Evolutionary conservation across 1,140 invertebrate genomes (phyloP).

Genomic region (Zaprionus inermis): DNA sequence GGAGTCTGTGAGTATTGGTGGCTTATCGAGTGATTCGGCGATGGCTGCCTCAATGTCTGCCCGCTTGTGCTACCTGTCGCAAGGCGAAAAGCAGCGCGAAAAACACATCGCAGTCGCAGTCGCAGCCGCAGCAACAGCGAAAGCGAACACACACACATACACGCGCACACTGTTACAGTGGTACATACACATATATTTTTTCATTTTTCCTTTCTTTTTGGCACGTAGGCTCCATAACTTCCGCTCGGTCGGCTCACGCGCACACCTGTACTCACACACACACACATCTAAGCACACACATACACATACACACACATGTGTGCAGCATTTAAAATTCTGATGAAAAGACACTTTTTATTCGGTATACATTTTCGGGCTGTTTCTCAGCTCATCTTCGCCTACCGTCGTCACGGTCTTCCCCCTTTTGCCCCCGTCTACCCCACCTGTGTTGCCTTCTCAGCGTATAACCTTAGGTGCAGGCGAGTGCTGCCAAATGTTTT

Average conservation of each 20-base stretch:
- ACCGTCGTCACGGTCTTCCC: conserved; percentile 16
- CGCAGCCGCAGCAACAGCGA: conserved; percentile 43
- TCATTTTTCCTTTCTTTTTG: conserved; percentile 33
- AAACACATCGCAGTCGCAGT: too few species aligned
- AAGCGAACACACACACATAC: conserved; percentile 46
- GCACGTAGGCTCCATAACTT: conserved; percentile 79
- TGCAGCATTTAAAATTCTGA: conserved; percentile 77
- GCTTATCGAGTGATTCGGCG: conserved; percentile 58
- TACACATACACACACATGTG: conserved; percentile 25
- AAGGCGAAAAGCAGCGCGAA: conserved; percentile 31
- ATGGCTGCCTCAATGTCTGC: conserved; percentile 66
- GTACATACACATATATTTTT: conserved; percentile 19
- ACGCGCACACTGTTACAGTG: conserved; percentile 11
- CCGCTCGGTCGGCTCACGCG: conserved; percentile 75
- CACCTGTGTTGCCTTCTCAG: background rate
- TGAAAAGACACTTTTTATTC: conserved; percentile 80
- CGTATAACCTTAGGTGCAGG: background rate
- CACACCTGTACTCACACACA: conserved; percentile 67
- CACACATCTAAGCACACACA: conserved; percentile 20
- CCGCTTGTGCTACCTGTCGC: conserved; percentile 55
- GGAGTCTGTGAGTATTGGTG: conserved; percentile 61
- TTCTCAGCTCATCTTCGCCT: conserved; percentile 5
- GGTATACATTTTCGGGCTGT: conserved; percentile 36
- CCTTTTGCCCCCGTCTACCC: background rate
- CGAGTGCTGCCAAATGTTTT: background rate